Evolutionary conservation across 2,797 vertebrate genomes (phyloP).

Genomic region (Melanotaenia maccullochi): DNA sequence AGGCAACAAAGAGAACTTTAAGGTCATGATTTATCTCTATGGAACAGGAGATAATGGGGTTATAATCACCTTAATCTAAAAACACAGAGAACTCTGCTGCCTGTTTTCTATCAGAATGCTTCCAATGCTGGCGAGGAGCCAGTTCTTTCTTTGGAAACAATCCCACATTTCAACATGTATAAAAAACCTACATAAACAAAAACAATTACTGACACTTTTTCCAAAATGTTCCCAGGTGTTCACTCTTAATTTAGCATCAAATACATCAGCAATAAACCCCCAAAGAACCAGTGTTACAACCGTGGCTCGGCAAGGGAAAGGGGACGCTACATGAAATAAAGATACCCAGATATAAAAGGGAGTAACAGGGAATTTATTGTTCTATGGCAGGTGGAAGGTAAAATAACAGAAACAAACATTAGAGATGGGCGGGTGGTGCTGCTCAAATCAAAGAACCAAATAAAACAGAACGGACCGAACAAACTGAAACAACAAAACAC

Average conservation of each 20-base stretch:
- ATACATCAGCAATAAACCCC: too few relatives aligned
- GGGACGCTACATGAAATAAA: too few relatives aligned
- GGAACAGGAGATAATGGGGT: background rate
- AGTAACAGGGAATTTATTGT: too few relatives aligned
- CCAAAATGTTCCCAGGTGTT: background rate
- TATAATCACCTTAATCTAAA: background rate
- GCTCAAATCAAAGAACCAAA: too few relatives aligned
- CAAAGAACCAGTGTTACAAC: too few relatives aligned
- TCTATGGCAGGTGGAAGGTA: too few relatives aligned
- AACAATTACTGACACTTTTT: background rate
- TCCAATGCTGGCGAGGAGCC: background rate
- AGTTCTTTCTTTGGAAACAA: background rate
- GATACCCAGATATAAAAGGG: too few relatives aligned
- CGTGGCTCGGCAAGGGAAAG: too few relatives aligned
- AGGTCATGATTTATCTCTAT: background rate
- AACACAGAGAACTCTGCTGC: background rate
- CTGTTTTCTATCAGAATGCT: background rate
- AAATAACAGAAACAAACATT: too few relatives aligned
- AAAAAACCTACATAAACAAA: background rate
- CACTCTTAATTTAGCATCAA: background rate
- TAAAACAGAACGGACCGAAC: too few relatives aligned
- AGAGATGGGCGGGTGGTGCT: too few relatives aligned
- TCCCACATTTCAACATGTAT: background rate
- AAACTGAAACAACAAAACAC: too few relatives aligned
- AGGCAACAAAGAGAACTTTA: slow-evolving; percentile 5